A percentile compares a stretch with the other conserved stretches of the same genome.
phyloP scores from a whole-genome alignment of 2,888 invertebrate species.

The Yponomeuta malinellus region DNA sequence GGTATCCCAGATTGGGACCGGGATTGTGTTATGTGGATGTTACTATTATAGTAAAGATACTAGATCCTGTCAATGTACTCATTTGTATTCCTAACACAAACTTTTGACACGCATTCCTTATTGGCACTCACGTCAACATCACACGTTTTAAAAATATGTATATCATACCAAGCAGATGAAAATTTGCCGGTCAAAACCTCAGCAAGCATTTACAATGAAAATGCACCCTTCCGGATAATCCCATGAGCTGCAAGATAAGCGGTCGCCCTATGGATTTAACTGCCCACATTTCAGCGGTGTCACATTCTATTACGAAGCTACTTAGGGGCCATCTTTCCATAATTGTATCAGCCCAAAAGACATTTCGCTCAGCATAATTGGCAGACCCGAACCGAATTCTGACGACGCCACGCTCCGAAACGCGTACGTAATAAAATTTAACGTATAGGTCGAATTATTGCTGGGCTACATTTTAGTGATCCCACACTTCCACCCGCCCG shows the following conservation, averaged over 20 bases:
- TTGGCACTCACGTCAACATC: too few relatives aligned
- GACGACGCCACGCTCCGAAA: background rate
- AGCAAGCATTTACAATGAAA: background rate
- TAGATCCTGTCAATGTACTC: too few relatives aligned
- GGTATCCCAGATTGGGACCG: too few relatives aligned
- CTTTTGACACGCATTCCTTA: too few relatives aligned
- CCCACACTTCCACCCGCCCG: background rate
- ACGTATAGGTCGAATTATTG: background rate
- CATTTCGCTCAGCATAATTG: conserved; percentile 1
- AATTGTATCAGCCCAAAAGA: background rate
- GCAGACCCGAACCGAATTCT: background rate
- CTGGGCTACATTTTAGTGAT: background rate
- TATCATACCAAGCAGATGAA: too few relatives aligned
- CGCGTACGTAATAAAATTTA: background rate
- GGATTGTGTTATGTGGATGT: too few relatives aligned
- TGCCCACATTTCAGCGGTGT: background rate
- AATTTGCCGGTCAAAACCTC: too few relatives aligned
- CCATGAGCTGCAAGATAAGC: background rate
- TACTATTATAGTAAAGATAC: too few relatives aligned
- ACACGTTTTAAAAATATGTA: too few relatives aligned
- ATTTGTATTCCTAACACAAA: too few relatives aligned
- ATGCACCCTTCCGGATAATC: background rate
- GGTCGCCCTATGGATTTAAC: background rate
- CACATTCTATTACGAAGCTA: background rate
- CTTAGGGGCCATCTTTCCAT: background rate